phyloP scores from a whole-genome alignment of 2,797 vertebrate species.

The Spea hammondii region DNA sequence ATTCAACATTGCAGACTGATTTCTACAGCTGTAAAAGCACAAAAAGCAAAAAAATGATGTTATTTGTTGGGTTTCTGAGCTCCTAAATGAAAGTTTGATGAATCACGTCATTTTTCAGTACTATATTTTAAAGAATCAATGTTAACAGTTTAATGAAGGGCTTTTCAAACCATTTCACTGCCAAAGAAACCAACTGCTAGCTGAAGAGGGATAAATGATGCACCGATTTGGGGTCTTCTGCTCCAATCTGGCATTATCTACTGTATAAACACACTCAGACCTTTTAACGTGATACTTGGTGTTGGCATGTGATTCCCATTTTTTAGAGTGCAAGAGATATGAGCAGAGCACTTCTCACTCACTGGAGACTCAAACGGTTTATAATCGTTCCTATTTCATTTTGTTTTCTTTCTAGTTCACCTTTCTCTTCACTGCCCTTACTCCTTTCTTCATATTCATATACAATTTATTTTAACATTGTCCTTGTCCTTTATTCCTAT shows the following conservation, averaged over 20 bases:
- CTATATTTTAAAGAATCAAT: background rate
- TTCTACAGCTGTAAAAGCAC: background rate
- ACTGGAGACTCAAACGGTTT: too few species aligned
- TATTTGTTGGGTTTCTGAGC: background rate
- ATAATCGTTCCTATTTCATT: too few species aligned
- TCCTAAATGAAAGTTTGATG: too few species aligned
- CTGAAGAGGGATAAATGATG: background rate
- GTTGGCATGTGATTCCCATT: background rate
- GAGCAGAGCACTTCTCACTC: too few species aligned
- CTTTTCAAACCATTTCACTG: background rate
- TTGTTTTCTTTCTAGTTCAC: too few species aligned
- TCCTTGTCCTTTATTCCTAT: too few species aligned
- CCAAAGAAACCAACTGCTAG: background rate
- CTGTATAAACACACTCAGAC: background rate
- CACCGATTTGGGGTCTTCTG: background rate
- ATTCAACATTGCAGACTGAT: background rate
- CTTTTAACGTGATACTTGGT: background rate
- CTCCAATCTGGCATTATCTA: background rate
- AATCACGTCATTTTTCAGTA: background rate
- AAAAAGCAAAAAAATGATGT: background rate
- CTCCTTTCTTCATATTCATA: too few species aligned
- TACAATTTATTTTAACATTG: too few species aligned
- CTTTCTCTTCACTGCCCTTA: too few species aligned
- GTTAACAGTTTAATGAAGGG: background rate
- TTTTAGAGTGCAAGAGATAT: too few species aligned